A percentile compares a stretch with the other conserved stretches of the same genome.
phyloP scores from a whole-genome alignment of 2,113 vertebrate species.

The human (Homo sapiens) region DNA sequence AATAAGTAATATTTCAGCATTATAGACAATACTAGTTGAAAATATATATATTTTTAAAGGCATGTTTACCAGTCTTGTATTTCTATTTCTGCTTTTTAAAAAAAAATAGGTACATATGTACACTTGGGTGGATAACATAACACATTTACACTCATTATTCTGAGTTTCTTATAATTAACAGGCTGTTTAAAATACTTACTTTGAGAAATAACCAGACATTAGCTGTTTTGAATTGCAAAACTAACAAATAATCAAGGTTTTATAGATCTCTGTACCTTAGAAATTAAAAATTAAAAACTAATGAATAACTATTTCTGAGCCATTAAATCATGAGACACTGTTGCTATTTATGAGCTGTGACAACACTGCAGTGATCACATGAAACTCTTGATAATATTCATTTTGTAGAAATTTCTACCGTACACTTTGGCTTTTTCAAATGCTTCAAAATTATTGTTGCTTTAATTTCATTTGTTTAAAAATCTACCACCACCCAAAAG shows the following conservation, averaged over 20 bases:
- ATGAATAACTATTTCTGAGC: conserved; percentile 39
- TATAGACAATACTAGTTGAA: conserved; percentile 79
- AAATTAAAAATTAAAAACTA: conserved; percentile 41
- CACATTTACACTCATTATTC: conserved; percentile 64
- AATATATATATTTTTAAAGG: conserved; percentile 52
- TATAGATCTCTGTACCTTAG: conserved; percentile 66
- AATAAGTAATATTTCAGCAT: conserved; percentile 79
- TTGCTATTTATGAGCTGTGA: not conserved
- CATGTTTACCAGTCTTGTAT: conserved; percentile 64
- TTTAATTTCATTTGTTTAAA: conserved; percentile 69
- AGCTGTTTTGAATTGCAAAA: conserved; percentile 69
- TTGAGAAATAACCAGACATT: conserved; percentile 66
- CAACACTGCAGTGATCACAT: not conserved
- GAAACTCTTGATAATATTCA: conserved; percentile 49
- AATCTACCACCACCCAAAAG: conserved; percentile 15
- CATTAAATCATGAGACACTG: conserved; percentile 52
- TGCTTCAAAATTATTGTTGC: conserved; percentile 39
- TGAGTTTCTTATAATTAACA: conserved; percentile 72
- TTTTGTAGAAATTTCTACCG: conserved; percentile 60
- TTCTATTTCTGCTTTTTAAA: conserved; percentile 53
- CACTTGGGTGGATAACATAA: conserved; percentile 51
- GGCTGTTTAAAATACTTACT: conserved; percentile 66
- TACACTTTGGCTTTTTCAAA: conserved; percentile 38
- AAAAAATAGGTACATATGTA: conserved; percentile 75
- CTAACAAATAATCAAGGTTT: conserved; percentile 61